Base-by-base conservation (phyloP, 2,113 vertebrate genomes). In the Capra hircus region DNA sequence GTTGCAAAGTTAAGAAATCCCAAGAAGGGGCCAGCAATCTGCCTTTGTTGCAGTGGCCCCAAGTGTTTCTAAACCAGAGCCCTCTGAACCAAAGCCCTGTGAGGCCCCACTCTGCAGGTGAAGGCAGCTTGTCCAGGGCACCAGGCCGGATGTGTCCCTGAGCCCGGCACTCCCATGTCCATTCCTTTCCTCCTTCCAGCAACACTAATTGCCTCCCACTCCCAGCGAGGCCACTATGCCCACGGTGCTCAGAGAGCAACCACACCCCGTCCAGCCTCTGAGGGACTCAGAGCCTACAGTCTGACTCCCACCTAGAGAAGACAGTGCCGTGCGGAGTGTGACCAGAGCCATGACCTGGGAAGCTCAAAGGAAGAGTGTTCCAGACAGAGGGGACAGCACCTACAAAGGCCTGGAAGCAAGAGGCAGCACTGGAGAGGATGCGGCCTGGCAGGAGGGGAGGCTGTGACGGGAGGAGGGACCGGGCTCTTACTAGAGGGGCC, bases 321-420 rank as follows among this genome's bases (percentile, higher is more conserved):
- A 10, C 14, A 5, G 9, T 2, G 14, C 15, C 4, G 11, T 3
- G 7, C 11, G 1, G 40, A 15, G 0, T 0, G 6, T 17, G 53
- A 55, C 48, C 64, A 27, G 36, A 2, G 52, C 28, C 1, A 2
- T 21, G 74, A 28, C 48, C 36, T 5, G 4, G 55, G 21, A 12
- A 57, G 52, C n/a, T 60, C 33, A 4, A 12, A 4, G 64, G 62
- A 94, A 23, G 36, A 27, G 40, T 77, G 71, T 30, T 55, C 27
- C 40, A 60, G 43, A 36, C 53, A 30, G 53, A 87, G 48, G 90
- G 50, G 45, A 62, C 23, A 77, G 88, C 85, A 12, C 2, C 6
- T 45, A 10, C 6, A 55, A 43, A 71, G 52, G 25, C 40, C n/a
- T 45, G 74, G 45, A 83, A 81, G n/a, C 53, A 7, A 90, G 87